Base-by-base conservation (phyloP, 2,113 vertebrate genomes). In the Alectura lathami region DNA sequence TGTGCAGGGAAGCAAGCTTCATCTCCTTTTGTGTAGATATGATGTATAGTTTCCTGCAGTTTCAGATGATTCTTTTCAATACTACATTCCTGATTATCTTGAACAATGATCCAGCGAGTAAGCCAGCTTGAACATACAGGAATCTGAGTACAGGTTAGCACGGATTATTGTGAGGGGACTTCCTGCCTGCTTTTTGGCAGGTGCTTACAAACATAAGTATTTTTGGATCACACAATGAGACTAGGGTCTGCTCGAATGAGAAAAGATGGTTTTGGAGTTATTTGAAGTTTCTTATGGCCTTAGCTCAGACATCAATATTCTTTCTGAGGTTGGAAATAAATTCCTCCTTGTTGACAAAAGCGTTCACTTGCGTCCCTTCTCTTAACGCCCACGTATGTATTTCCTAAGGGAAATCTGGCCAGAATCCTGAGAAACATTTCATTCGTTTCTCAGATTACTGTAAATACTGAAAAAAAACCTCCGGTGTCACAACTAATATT, bases 371-470 rank as follows among this genome's bases (percentile, higher is more conserved):
- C 4, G 2, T 95, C 84, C 45, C 48, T 88, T 81, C 64, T 84
- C 56, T 83, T 69, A 36, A 78, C 8, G 0, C 66, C 86, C 67
- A 59, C 42, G 7, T 90, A 82, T 0, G 2, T 80, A 42, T 92
- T 92, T 92, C 66, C 89, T 87, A 23, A 73, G 83, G 84, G 86
- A 87, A 82, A 66, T 79, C 53, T 89, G 84, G 74, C 48, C 63
- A 54, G 45, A 66, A 73, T 69, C 77, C 81, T 82, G 53, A 76
- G 77, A 92, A 91, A 56, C 54, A 38, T 90, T 84, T 87, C 84
- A 84, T 93, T 92, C 14, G 64, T 95, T 93, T 93, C 93, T 95
- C 83, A 76, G 32, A 86, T 96, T 96, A 66, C 95, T 85, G 72
- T 82, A 80, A 95, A 87, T 77, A 76, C 78, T 91, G 81, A 66